phyloP scores from a whole-genome alignment of 2,888 invertebrate species.

The Adineta ricciae region DNA sequence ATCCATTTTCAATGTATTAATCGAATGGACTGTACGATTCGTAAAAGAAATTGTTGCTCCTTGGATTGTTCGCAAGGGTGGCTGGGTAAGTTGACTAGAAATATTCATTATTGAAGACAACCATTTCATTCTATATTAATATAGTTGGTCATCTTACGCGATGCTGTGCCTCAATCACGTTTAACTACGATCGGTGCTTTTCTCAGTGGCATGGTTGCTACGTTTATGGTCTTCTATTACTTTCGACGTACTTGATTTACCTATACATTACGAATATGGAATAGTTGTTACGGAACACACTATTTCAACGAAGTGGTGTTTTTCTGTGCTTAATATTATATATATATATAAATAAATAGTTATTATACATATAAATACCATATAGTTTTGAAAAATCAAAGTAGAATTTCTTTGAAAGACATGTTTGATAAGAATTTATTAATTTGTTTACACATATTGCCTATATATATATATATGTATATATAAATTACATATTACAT shows the following conservation, averaged over 20 bases:
- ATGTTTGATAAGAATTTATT: no score
- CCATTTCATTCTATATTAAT: background rate
- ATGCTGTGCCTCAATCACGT: background rate
- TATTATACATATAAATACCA: no score
- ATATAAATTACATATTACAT: no score
- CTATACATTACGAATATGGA: background rate
- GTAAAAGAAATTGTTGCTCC: conserved; percentile 44
- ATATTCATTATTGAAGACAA: background rate
- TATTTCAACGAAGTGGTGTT: background rate
- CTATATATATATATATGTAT: no score
- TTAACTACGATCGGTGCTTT: background rate
- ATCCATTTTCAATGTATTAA: conserved; percentile 36
- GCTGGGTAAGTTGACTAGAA: conserved; percentile 42
- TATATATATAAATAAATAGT: no score
- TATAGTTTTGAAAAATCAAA: no score
- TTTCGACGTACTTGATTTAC: background rate
- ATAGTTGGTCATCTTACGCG: background rate
- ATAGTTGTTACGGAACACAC: background rate
- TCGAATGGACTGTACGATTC: conserved; percentile 46
- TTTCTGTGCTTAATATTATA: no score
- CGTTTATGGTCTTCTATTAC: background rate
- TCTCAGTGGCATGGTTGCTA: background rate
- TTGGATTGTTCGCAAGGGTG: conserved; percentile 47
- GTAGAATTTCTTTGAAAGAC: no score
- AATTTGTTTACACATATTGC: no score